These are phyloP conservation scores for Molothrus aeneus DNA, from an alignment of 2,797 vertebrate species.

Conservation along the genomic window DNA sequence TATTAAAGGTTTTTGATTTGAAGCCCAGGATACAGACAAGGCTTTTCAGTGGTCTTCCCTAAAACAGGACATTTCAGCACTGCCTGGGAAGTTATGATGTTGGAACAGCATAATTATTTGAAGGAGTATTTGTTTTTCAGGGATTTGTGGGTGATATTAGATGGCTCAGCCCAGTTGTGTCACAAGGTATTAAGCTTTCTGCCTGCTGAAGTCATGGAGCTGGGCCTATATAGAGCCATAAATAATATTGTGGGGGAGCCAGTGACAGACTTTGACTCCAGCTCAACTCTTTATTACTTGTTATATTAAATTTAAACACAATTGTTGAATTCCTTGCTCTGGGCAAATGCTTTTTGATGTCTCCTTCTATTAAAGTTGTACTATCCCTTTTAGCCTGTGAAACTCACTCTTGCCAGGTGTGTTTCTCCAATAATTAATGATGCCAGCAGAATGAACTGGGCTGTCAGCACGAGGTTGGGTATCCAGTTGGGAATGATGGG, in stretches of 20 bases:
- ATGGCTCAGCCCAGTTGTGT: constrained; percentile 26
- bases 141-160: neutral
- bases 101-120: constrained; percentile 1
- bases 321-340: neutral
- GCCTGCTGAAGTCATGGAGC: neutral
- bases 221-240: neutral
- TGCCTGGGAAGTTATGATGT: neutral
- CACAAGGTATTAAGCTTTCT: constrained; percentile 11
- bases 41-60: neutral
- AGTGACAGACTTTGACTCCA: constrained; percentile 18
- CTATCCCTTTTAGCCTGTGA: neutral
- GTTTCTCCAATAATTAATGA: neutral
- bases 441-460: constrained; percentile 20
- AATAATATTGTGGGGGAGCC: neutral
- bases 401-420: neutral
- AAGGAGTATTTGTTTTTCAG: neutral
- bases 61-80: neutral
- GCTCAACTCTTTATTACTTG: neutral
- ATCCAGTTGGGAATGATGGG: neutral
- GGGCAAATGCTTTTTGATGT: constrained; percentile 1
- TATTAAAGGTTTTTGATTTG: neutral
- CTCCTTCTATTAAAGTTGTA: neutral
- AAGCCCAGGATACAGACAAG: neutral
- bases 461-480: neutral
- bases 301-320: constrained; percentile 39